These are phyloP conservation scores for Argyresthia albistria DNA, from an alignment of 2,888 invertebrate species.

Conservation along the genomic window DNA sequence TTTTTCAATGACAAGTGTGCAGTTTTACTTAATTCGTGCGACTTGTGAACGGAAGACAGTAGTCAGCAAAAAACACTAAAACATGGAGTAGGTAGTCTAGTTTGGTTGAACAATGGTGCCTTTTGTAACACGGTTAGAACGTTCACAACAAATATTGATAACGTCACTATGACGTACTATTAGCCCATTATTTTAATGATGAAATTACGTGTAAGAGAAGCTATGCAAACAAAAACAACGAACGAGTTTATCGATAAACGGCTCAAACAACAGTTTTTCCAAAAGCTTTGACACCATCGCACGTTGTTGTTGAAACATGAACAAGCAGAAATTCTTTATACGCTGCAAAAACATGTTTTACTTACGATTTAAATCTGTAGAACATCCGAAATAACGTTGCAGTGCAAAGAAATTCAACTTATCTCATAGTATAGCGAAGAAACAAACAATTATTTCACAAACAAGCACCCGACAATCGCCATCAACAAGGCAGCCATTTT, in stretches of 20 bases:
- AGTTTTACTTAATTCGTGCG: too few species aligned
- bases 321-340: neutral
- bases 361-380: slow-evolving; percentile 36
- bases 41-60: neutral
- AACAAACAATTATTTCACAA: slow-evolving; percentile 58
- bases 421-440: slow-evolving; percentile 47
- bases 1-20: too few species aligned
- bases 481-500: slow-evolving; percentile 71
- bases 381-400: slow-evolving; percentile 26
- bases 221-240: neutral
- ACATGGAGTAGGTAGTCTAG: neutral
- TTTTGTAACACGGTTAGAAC: neutral
- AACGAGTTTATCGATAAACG: neutral
- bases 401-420: slow-evolving; percentile 26
- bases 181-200: neutral
- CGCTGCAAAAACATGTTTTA: slow-evolving; percentile 12
- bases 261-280: neutral
- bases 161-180: neutral
- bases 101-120: neutral
- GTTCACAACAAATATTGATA: neutral
- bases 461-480: slow-evolving; percentile 65
- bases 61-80: neutral
- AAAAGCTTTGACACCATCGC: neutral
- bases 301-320: slow-evolving; percentile 2
- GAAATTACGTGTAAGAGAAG: neutral